Evolutionary conservation across 1,140 invertebrate species (phyloP).

Genomic region (Dreissena polymorpha): DNA sequence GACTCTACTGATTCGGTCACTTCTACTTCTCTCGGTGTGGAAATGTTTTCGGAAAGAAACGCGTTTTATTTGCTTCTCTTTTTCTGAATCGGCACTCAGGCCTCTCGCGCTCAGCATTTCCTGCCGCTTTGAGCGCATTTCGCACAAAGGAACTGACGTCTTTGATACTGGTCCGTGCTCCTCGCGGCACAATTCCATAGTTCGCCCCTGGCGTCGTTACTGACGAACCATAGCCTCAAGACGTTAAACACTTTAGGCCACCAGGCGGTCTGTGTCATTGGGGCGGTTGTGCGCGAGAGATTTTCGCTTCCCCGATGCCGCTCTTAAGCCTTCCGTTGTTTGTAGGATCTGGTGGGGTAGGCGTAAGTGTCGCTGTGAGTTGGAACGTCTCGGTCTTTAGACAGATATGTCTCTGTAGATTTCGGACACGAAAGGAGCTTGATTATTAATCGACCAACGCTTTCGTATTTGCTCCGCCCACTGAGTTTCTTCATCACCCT

Average conservation of each 20-base stretch:
- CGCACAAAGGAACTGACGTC: background rate
- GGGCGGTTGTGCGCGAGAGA: no score
- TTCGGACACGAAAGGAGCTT: background rate
- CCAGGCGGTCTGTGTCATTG: no score
- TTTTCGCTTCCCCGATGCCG: no score
- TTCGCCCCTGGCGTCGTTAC: background rate
- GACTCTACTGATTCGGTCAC: background rate
- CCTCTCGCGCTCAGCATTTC: background rate
- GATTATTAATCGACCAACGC: background rate
- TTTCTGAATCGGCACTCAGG: background rate
- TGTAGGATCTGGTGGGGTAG: background rate
- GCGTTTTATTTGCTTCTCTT: background rate
- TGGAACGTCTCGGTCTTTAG: no score
- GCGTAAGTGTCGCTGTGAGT: slow-evolving; percentile 21
- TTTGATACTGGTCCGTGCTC: background rate
- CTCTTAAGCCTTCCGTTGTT: no score
- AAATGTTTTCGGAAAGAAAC: no score
- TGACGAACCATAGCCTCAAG: no score
- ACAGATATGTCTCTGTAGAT: slow-evolving; percentile 19
- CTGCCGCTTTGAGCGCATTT: background rate
- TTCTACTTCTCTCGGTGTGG: background rate
- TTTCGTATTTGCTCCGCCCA: background rate
- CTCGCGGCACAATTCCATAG: background rate
- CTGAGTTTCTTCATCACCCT: slow-evolving; percentile 2
- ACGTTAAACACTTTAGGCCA: background rate